Evolutionary conservation across 2,113 vertebrate genomes (phyloP), one percentile per base, ranked within the genome.

Genomic region (Mus spicilegus): DNA sequence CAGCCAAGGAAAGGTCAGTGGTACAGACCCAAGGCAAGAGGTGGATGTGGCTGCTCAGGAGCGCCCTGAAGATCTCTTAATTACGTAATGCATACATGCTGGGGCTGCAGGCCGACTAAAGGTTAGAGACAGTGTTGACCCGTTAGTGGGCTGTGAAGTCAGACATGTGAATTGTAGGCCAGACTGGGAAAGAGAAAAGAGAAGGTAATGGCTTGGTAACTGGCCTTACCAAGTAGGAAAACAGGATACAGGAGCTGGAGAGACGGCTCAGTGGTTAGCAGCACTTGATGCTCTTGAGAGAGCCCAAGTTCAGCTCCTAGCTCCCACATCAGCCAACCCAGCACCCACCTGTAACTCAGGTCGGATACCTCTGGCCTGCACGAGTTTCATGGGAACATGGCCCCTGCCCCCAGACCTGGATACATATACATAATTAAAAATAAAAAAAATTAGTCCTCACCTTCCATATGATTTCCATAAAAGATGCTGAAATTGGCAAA

Each of bases 401-500:
- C 36, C 54, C 22, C 61, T 11, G 0, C 28, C 54, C 13, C 54
- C 54, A 56, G 16, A 56, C 22, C 56, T 2, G 10, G 22, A 39
- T 63, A 28, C n/a, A 63, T 84, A 28, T 28, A 16, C 36, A 63
- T 84, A 42, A 39, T 61, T 84, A 14, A 30, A 42, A 42, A 5
- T 36, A 73, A n/a, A 69, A 54, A 90, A 90, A 36, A 26, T 65
- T 86, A 56, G 39, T 63, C n/a, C 3, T 95, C 39, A 82, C 5
- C 36, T 87, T 95, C 77, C 46, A 19, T 93, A 20, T 17, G 72
- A 1, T 84, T 39, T 2, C 36, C 77, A 2, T 80, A 81, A 91
- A 95, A 22, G 26, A 76, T 72, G 92, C 46, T 56, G 5, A 81
- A 76, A 88, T 95, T 65, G n/a, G 51, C 86, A 72, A 94, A 49